phyloP scores from a whole-genome alignment of 1,140 invertebrate genomes.

The Phymorhynchus buccinoides region DNA sequence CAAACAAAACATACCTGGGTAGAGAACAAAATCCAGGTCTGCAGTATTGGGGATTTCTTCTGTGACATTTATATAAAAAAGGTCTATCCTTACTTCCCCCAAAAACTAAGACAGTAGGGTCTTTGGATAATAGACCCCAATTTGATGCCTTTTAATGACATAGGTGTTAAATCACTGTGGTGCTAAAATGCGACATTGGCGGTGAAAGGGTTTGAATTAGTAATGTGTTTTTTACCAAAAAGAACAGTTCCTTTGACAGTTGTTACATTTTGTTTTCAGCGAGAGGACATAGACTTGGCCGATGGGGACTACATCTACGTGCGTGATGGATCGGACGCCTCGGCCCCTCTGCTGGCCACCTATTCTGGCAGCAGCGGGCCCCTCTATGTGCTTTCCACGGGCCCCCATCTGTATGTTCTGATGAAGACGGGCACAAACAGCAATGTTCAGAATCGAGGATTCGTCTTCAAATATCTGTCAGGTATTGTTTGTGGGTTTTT shows the following conservation, averaged over 20 bases:
- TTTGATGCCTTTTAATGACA: too few relatives aligned
- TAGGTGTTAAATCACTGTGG: too few relatives aligned
- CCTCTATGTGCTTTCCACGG: conserved; percentile 50
- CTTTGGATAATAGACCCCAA: too few relatives aligned
- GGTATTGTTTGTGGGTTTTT: conserved; percentile 50
- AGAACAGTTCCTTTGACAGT: too few relatives aligned
- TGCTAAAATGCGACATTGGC: too few relatives aligned
- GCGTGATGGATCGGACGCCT: conserved; percentile 46
- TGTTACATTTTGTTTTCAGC: conserved; percentile 40
- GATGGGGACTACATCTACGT: conserved; percentile 47
- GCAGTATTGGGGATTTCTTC: background rate
- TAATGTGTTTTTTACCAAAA: background rate
- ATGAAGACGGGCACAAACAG: conserved; percentile 43
- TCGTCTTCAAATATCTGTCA: conserved; percentile 47
- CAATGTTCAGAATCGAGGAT: conserved; percentile 38
- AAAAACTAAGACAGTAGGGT: too few relatives aligned
- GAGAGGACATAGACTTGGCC: conserved; percentile 41
- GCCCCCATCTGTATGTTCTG: conserved; percentile 45
- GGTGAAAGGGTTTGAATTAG: background rate
- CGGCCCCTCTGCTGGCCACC: conserved; percentile 38
- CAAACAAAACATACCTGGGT: too few relatives aligned
- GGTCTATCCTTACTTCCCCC: too few relatives aligned
- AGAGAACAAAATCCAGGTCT: too few relatives aligned
- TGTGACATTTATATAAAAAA: too few relatives aligned
- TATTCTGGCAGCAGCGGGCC: conserved; percentile 38